Evolutionary conservation across 2,888 invertebrate species (phyloP).

Genomic region (Cyrtodaria siliqua): DNA sequence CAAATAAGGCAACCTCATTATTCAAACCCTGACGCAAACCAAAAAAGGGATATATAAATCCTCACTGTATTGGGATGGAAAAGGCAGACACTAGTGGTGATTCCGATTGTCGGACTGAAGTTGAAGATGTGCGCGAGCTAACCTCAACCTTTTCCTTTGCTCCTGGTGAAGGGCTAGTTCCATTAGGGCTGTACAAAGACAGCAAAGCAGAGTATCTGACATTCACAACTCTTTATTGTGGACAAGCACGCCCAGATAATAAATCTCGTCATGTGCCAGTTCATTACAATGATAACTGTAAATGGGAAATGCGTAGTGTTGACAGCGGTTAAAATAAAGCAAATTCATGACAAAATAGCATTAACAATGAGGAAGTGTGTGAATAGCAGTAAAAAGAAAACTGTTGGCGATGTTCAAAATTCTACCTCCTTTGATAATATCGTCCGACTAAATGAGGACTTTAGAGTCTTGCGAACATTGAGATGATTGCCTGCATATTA

Average conservation of each 20-base stretch:
- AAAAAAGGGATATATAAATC: too few relatives aligned
- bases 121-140: too few relatives aligned
- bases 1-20: too few relatives aligned
- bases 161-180: conserved; percentile 23
- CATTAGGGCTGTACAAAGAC: conserved; percentile 28
- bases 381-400: conserved; percentile 21
- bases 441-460: conserved; percentile 47
- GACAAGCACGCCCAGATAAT: conserved; percentile 8
- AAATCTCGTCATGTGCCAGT: background rate
- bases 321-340: conserved; percentile 46
- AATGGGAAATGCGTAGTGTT: conserved; percentile 28
- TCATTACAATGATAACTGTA: conserved; percentile 25
- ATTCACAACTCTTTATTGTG: conserved; percentile 41
- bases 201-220: conserved; percentile 17
- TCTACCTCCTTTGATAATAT: conserved; percentile 30
- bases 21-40: too few relatives aligned
- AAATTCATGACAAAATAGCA: conserved; percentile 33
- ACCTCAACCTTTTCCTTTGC: too few relatives aligned
- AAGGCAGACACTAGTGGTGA: too few relatives aligned
- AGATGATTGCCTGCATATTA: conserved; percentile 62
- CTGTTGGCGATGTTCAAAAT: conserved; percentile 29
- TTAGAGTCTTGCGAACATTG: conserved; percentile 39
- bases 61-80: too few relatives aligned
- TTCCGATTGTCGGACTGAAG: too few relatives aligned
- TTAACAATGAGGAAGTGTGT: conserved; percentile 34